Base-by-base conservation (phyloP, 2,113 vertebrate genomes). In the Corythoichthys intestinalis region DNA sequence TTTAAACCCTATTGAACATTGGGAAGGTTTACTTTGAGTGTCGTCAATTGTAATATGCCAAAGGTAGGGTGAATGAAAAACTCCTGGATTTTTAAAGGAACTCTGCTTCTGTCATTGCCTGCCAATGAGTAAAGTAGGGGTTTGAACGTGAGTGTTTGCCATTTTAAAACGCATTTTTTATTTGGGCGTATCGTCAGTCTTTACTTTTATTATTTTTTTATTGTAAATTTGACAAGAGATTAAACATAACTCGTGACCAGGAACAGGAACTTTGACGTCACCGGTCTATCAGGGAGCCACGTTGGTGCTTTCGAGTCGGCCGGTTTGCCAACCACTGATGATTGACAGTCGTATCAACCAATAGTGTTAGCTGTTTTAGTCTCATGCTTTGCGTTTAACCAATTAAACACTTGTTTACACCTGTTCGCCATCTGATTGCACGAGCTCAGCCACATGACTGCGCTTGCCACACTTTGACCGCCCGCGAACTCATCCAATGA, bases 231-330 rank as follows among this genome's bases (percentile, higher is more conserved):
- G 37, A 28, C 7, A n/a, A n/a, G 0, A 61, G 9, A 11, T 4
- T 38, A 8, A 44, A 7, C n/a, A 44, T 2, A 71, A 78, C 89
- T 79, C 84, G 86, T 87, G 74, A 89, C 66, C 65, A 87, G 90
- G 81, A 90, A 87, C 48, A 87, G 88, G 84, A 89, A 87, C 47
- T 61, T 59, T 28, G n/a, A 13, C 62, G n/a, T 59, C 17, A 2
- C 60, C 3, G n/a, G 2, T 53, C 64, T 11, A 41, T 37, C 35
- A 52, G 48, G 46, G 15, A 76, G 90, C 91, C 91, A 92, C 91
- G 91, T 92, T 87, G 89, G 72, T 77, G 77, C 54, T 91, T 91
- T 80, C 69, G 76, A 67, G 69, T 85, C 49, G 62, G 6, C 76
- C 68, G 71, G 74, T 79, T 58, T 85, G 82, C 87, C 83, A 79